These are phyloP conservation scores for Cephalopholis sonnerati DNA, from an alignment of 2,113 vertebrate species.

Conservation along the genomic window DNA sequence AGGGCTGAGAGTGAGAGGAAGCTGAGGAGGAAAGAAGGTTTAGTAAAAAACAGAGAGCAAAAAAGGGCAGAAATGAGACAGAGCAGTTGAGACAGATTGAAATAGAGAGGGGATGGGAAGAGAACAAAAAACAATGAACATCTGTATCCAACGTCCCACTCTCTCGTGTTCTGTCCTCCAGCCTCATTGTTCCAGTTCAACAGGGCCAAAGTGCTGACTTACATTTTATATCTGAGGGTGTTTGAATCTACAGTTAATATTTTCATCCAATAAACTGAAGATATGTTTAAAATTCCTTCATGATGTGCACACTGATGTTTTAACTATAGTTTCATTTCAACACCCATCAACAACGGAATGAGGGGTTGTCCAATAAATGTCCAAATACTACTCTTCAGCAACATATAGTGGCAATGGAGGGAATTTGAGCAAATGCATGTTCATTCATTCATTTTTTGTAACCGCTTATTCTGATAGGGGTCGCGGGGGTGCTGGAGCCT, in stretches of 20 bases:
- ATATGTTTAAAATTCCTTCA: too few relatives aligned
- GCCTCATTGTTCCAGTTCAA: background rate
- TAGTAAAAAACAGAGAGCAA: background rate
- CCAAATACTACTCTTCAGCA: too few relatives aligned
- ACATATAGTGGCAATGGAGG: too few relatives aligned
- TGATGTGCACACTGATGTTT: too few relatives aligned
- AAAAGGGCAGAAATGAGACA: constrained; percentile 23
- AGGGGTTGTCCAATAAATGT: too few relatives aligned
- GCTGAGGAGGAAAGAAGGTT: constrained; percentile 62
- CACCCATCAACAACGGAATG: too few relatives aligned
- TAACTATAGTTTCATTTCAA: too few relatives aligned
- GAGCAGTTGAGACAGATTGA: constrained; percentile 32
- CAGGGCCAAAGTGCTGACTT: background rate
- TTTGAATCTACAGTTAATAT: background rate
- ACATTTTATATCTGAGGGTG: background rate
- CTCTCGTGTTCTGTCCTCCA: background rate
- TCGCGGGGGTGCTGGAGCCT: too few relatives aligned
- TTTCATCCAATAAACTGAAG: too few relatives aligned
- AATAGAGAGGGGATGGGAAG: constrained; percentile 17
- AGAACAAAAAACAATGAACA: constrained; percentile 25
- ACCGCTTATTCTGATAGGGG: too few relatives aligned
- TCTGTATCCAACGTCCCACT: background rate
- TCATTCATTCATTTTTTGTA: too few relatives aligned
- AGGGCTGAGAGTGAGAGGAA: constrained; percentile 87
- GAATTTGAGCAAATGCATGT: too few relatives aligned